A percentile compares a stretch with the other conserved stretches of the same genome.
These are phyloP conservation scores for Toxotes lorentzi DNA, from an alignment of 2,797 vertebrate species.

Conservation along the genomic window DNA sequence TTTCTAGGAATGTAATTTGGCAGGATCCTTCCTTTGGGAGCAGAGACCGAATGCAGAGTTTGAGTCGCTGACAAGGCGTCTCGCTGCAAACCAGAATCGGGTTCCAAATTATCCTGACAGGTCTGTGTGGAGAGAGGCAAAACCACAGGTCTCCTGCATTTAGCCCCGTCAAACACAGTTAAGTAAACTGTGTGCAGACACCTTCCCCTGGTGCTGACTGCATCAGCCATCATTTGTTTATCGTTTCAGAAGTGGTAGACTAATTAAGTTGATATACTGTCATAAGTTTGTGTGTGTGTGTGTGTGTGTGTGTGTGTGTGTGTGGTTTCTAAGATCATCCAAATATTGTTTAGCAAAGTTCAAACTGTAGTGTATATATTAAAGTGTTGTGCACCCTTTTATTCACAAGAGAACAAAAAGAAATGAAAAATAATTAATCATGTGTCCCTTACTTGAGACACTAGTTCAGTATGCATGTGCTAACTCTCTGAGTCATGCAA, in stretches of 20 bases:
- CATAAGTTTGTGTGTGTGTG: neutral
- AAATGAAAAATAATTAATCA: conserved; percentile 29
- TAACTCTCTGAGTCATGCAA: conserved; percentile 35
- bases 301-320: neutral
- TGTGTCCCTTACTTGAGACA: neutral
- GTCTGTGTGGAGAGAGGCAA: conserved; percentile 45
- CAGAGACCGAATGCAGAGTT: conserved; percentile 45
- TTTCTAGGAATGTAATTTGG: conserved; percentile 56
- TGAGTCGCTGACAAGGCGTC: conserved; percentile 49
- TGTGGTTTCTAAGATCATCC: neutral
- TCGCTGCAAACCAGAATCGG: conserved; percentile 31
- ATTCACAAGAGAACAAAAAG: too few species aligned
- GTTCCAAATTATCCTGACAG: conserved; percentile 63
- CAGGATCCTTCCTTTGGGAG: conserved; percentile 57
- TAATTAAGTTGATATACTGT: conserved; percentile 55
- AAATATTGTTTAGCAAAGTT: neutral
- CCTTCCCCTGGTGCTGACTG: conserved; percentile 28
- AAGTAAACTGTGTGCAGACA: conserved; percentile 22
- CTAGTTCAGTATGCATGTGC: conserved; percentile 13
- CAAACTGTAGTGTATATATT: neutral
- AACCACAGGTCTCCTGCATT: conserved; percentile 66
- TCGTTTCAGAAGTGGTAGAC: conserved; percentile 14
- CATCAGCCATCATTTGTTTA: conserved; percentile 50
- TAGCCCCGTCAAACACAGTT: conserved; percentile 58
- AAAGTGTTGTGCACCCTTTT: neutral